phyloP scores from a whole-genome alignment of 2,113 vertebrate genomes.

The Calonectris borealis region DNA sequence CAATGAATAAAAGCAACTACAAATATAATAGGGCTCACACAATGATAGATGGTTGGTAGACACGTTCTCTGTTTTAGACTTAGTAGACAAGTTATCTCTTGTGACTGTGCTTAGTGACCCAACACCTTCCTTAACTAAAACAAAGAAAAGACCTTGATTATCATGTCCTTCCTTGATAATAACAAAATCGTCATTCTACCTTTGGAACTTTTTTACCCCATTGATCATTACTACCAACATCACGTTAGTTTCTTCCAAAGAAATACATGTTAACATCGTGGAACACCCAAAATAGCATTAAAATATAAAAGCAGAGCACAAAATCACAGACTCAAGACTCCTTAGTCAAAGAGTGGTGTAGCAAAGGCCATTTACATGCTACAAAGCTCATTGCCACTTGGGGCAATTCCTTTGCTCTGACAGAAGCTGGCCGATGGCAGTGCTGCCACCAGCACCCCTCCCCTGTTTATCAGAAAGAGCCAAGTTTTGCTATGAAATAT shows the following conservation, averaged over 20 bases:
- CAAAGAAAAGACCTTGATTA: background rate
- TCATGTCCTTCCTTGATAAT: background rate
- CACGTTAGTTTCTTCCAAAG: background rate
- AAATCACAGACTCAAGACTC: background rate
- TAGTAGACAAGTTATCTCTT: background rate
- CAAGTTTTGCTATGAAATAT: conserved; percentile 59
- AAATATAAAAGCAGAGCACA: background rate
- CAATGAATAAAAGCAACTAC: background rate
- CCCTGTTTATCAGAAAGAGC: conserved; percentile 5
- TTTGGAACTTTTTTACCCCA: background rate
- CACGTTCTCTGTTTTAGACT: background rate
- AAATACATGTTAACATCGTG: background rate
- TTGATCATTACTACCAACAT: background rate
- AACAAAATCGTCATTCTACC: background rate
- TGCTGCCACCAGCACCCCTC: background rate
- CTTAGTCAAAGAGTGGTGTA: background rate
- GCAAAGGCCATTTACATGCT: background rate
- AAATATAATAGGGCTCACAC: background rate
- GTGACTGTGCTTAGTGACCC: rapidly evolving
- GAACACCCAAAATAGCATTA: background rate
- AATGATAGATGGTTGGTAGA: background rate
- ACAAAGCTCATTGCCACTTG: background rate
- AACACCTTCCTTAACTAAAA: background rate
- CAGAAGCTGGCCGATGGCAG: background rate
- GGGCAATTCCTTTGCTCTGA: background rate